Percentiles rank a stretch among this genome's conserved stretches.
These are phyloP conservation scores for Polyergus mexicanus DNA, from an alignment of 1,140 invertebrate genomes.

Conservation along the genomic window DNA sequence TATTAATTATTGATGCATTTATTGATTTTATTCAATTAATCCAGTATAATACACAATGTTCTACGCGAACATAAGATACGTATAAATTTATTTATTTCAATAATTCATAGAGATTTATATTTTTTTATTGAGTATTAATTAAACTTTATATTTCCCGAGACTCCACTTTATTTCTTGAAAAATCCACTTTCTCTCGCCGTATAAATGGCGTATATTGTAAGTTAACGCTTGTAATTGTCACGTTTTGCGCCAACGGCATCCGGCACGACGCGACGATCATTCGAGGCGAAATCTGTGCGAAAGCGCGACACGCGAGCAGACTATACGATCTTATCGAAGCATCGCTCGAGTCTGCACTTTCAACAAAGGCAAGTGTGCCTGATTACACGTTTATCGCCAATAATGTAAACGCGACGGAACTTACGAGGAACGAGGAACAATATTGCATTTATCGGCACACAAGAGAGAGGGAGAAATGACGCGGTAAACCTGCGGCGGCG, in stretches of 20 bases:
- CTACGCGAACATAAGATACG: no score
- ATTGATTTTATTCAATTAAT: neutral
- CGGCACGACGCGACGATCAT: neutral
- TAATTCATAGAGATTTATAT: no score
- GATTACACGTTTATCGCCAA: slow-evolving; percentile 43
- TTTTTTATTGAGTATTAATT: neutral
- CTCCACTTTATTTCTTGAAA: neutral
- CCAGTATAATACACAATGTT: no score
- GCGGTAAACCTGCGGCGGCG: neutral
- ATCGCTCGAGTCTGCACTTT: neutral
- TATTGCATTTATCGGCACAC: slow-evolving; percentile 41
- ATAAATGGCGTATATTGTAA: no score
- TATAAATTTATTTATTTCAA: no score
- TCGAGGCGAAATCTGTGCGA: neutral
- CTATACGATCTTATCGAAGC: slow-evolving; percentile 25
- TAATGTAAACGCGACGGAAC: slow-evolving; percentile 46
- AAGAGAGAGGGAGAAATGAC: neutral
- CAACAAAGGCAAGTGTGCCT: slow-evolving; percentile 17
- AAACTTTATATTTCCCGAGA: neutral
- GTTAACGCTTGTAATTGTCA: neutral
- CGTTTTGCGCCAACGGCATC: neutral
- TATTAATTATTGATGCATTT: slow-evolving; percentile 34
- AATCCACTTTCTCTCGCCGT: neutral
- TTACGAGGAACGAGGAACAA: slow-evolving; percentile 42
- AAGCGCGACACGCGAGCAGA: neutral